Conservation (phyloP, 2,888 invertebrate species). For the Doris montereyensis region DNA sequence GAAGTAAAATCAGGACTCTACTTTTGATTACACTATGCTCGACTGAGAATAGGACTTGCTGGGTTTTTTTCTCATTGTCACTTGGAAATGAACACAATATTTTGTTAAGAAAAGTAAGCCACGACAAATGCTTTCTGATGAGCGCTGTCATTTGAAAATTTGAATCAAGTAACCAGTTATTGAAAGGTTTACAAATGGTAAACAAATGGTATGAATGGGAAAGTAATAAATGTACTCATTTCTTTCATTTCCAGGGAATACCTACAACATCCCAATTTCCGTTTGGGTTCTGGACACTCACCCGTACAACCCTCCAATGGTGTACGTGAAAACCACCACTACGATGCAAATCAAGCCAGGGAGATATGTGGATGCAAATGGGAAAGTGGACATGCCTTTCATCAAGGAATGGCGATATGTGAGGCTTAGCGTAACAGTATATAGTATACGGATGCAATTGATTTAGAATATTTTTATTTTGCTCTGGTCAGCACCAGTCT, state of each 20-base stretch:
- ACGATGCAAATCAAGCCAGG: conserved; percentile 97
- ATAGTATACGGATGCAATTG: background rate
- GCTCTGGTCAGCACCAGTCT: background rate
- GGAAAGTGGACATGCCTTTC: conserved; percentile 96
- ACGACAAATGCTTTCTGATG: too few species aligned
- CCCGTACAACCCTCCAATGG: conserved; percentile 95
- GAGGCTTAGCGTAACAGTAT: conserved; percentile 46
- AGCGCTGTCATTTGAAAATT: too few species aligned
- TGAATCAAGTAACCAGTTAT: too few species aligned
- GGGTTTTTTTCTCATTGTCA: too few species aligned
- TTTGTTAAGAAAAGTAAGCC: too few species aligned
- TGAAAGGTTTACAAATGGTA: too few species aligned
- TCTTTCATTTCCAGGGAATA: conserved; percentile 76
- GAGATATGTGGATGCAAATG: conserved; percentile 93
- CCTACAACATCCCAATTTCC: conserved; percentile 96
- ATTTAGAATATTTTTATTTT: background rate
- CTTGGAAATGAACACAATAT: too few species aligned
- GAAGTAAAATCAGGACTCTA: too few species aligned
- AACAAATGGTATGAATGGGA: too few species aligned
- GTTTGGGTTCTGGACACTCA: conserved; percentile 98
- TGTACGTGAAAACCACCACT: conserved; percentile 89
- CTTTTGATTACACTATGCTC: too few species aligned
- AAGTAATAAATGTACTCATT: too few species aligned
- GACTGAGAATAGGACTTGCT: too few species aligned
- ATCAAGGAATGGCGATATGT: conserved; percentile 89